Base-by-base conservation (phyloP, 2,888 invertebrate species). In the Drosophila testacea region DNA sequence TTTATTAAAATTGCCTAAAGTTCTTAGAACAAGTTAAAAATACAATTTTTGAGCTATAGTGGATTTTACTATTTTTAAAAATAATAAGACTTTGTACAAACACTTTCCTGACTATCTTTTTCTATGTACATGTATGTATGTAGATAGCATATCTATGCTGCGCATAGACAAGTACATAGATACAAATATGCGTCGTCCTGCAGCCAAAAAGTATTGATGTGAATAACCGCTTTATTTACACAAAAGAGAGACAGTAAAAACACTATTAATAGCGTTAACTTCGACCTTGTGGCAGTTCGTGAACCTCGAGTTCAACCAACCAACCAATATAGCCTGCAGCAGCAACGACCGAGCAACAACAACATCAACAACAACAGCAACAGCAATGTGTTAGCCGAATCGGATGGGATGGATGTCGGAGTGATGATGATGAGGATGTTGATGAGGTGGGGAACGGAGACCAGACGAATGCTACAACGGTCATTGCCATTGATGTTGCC, bases 181-280 rank as follows among this genome's bases (percentile, higher is more conserved):
- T 32, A 48, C n/a, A 22, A 22, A 42, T 55, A 46, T 41, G 36
- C 48, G 54, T 44, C 57, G 72, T 72, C 62, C 74, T 69, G 60
- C 55, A 63, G 66, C 62, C 62, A 46, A 74, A 71, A 76, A 64
- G 73, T 72, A 80, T 72, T 69, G 69, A 78, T 76, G 84, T 84
- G 88, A 88, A 84, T 83, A 84, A 84, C 84, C 88, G 86, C 83
- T 84, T 84, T 84, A 84, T 84, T 74, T 75, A 73, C 77, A 77
- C 74, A 77, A 71, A 79, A 74, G 77, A 88, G 71, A 82, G 82
- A 75, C 83, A 82, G 72, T 70, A 88, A 80, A 75, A 78, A 77
- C 81, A 85, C 88, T 85, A 84, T 88, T 88, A 84, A 84, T 84
- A 84, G 86, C 84, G 88, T 88, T 86, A 84, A 88, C 84, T 84